Evolutionary conservation across 2,797 vertebrate genomes (phyloP), one percentile per base, ranked within the genome.

Genomic region (Phrynocephalus vlangalii): DNA sequence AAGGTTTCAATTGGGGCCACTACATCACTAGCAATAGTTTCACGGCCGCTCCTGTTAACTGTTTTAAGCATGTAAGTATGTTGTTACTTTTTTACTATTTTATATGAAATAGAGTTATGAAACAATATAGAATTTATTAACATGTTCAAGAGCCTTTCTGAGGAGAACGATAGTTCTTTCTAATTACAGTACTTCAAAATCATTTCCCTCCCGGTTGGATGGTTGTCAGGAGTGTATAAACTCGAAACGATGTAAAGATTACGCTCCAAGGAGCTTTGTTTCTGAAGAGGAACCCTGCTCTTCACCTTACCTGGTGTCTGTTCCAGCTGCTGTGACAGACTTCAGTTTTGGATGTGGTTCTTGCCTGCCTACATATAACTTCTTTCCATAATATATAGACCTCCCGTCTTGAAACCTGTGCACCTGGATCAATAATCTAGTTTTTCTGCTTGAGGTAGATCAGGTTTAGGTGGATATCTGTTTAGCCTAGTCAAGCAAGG

Each of bases 1-100:
- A 99, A 94, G 98, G 97, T 91, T 99, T 99, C 95, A 98, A 96
- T 95, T 99, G 98, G 98, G 98, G 98, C 90, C 97, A 95, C 94
- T 99, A 99, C 96, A 98, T 99, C 96, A 98, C 96, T 95, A 98
- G 97, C 97, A 98, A 97, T 97, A 98, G 98, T 97, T 98, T 97
- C 72, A 90, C 96, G 80, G 98, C 98, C 86, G 98, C 98, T 94
- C 98, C 98, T 56, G 98, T 99, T 90, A 97, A 98, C 96, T 99
- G 98, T 95, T 99, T 99, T 95, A 99, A 98, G 92, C 98, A 99
- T 3, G 98, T 99, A 94, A 98, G 98, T 98, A 95, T 92, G 87
- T 78, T 81, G 20, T 30, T n/a, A 38, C 90, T 91, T 26, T 81
- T 63, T 83, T 28, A 68, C 48, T 44, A 38, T 48, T 85, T 60